Evolutionary conservation across 2,888 invertebrate genomes (phyloP).

Genomic region (Spialia ferax): DNA sequence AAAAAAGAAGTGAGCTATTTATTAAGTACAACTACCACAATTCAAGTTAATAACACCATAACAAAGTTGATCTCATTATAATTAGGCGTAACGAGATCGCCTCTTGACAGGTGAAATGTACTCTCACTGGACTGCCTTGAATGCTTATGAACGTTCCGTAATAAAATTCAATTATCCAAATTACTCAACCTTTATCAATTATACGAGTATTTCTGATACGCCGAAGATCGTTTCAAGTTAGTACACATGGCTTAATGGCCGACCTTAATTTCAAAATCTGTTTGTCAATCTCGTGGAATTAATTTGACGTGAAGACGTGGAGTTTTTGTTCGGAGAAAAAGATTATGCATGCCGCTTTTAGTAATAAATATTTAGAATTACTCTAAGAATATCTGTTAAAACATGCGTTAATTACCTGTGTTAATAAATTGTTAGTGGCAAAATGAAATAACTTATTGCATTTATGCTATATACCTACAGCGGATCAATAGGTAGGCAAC

Average conservation of each 20-base stretch:
- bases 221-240: constrained; percentile 16
- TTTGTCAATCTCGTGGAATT: constrained; percentile 22
- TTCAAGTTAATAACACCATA: constrained; percentile 7
- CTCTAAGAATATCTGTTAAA: too few species aligned
- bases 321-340: constrained; percentile 2
- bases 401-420: too few species aligned
- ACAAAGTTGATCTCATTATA: constrained; percentile 38
- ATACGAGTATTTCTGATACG: constrained; percentile 20
- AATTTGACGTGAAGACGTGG: constrained; percentile 2
- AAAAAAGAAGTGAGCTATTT: too few species aligned
- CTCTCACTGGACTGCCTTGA: constrained; percentile 16
- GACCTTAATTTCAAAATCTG: constrained; percentile 26
- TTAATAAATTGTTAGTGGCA: too few species aligned
- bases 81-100: constrained; percentile 30
- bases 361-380: not conserved
- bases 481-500: too few species aligned
- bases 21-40: not conserved
- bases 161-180: constrained; percentile 28
- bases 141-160: constrained; percentile 20
- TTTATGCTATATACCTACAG: too few species aligned
- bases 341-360: constrained; percentile 12
- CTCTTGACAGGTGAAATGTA: constrained; percentile 33
- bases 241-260: constrained; percentile 25
- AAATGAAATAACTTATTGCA: too few species aligned
- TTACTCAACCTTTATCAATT: constrained; percentile 27